A percentile compares a stretch with the other conserved stretches of the same genome.
Conservation (phyloP, 2,113 vertebrate genomes). For the Hystrix brachyura region DNA sequence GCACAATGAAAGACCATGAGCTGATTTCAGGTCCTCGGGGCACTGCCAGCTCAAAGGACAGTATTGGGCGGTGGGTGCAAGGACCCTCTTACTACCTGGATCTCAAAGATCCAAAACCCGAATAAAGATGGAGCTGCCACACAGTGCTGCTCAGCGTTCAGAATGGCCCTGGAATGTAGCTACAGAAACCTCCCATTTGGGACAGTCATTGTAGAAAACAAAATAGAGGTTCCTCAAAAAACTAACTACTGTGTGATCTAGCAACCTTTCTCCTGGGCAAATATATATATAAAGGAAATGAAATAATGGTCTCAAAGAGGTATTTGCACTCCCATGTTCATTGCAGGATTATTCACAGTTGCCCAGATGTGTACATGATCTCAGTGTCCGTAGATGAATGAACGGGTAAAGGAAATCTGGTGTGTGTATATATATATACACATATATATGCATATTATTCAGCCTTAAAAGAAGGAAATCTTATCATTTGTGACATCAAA, state of each 20-base stretch:
- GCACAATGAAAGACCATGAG: not conserved
- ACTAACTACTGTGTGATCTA: not conserved
- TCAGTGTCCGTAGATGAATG: too few relatives aligned
- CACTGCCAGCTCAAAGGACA: not conserved
- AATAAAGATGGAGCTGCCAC: not conserved
- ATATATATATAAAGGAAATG: not conserved
- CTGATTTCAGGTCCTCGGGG: not conserved
- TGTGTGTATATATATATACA: too few relatives aligned
- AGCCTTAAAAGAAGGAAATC: too few relatives aligned
- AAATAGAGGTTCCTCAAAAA: not conserved
- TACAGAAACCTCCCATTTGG: not conserved
- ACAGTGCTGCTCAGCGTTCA: not conserved
- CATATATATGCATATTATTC: too few relatives aligned
- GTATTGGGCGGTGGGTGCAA: not conserved
- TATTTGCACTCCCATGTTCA: not conserved
- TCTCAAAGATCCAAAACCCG: not conserved
- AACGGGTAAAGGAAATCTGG: too few relatives aligned
- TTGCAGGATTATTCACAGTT: too few relatives aligned
- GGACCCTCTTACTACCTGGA: not conserved
- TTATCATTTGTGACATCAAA: not conserved
- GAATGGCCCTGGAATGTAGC: not conserved
- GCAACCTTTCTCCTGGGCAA: not conserved
- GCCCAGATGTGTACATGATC: too few relatives aligned
- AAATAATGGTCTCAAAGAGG: not conserved
- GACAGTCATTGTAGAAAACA: not conserved